These are phyloP conservation scores for Aptenodytes patagonicus DNA, from an alignment of 2,113 vertebrate genomes.

Conservation along the genomic window DNA sequence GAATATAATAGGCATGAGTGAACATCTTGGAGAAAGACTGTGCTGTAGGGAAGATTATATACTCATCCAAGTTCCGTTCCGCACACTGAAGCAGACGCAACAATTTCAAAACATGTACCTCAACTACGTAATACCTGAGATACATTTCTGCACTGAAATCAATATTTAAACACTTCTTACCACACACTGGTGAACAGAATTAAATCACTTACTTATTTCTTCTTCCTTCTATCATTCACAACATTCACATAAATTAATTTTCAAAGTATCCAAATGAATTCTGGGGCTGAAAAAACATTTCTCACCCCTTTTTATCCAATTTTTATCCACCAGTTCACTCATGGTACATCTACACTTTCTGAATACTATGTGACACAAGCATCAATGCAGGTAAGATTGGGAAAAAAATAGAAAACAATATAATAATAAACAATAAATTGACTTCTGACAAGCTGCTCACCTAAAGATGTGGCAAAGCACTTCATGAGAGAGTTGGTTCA, in stretches of 20 bases:
- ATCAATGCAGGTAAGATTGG: not conserved
- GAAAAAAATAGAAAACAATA: not conserved
- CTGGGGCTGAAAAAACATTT: not conserved
- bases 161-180: not conserved
- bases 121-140: not conserved
- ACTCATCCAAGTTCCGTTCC: not conserved
- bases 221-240: not conserved
- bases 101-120: not conserved
- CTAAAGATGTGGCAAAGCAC: slow-evolving; percentile 98
- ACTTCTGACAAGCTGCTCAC: slow-evolving; percentile 69
- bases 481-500: slow-evolving; percentile 98
- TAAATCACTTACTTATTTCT: not conserved
- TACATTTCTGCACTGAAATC: not conserved
- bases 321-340: not conserved
- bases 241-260: not conserved
- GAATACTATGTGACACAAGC: not conserved
- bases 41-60: not conserved
- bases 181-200: not conserved
- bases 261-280: not conserved
- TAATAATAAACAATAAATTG: not conserved
- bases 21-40: not conserved
- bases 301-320: not conserved
- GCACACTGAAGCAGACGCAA: not conserved
- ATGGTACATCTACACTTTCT: fast-evolving
- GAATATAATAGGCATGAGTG: not conserved